Evolutionary conservation across 2,797 vertebrate species (phyloP).

Genomic region (Diceros bicornis): DNA sequence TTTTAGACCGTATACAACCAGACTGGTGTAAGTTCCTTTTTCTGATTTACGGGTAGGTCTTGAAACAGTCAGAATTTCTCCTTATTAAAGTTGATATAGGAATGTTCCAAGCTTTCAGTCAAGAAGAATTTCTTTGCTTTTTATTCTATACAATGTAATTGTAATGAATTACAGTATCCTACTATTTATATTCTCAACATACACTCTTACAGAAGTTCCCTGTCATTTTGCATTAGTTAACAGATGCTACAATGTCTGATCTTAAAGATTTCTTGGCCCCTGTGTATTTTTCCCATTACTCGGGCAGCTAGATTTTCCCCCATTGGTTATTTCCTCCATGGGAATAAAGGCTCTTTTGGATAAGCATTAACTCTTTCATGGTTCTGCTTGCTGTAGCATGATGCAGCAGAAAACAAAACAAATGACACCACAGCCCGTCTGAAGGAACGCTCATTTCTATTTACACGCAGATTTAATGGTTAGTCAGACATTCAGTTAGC

Average conservation of each 20-base stretch:
- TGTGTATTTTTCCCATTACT: conserved; percentile 69
- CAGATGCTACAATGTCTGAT: conserved; percentile 70
- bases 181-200: conserved; percentile 56
- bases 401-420: neutral
- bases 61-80: conserved; percentile 64
- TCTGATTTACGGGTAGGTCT: conserved; percentile 77
- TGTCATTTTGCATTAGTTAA: conserved; percentile 70
- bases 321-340: conserved; percentile 59
- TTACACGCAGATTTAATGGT: neutral
- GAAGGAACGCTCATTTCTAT: neutral
- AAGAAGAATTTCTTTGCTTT: conserved; percentile 82
- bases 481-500: neutral
- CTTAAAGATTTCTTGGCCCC: conserved; percentile 56
- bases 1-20: conserved; percentile 10
- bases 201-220: conserved; percentile 69
- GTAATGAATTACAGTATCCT: conserved; percentile 76
- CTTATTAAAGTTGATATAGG: conserved; percentile 75
- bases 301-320: conserved; percentile 23
- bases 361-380: conserved; percentile 49
- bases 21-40: conserved; percentile 60
- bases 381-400: neutral
- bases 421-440: neutral
- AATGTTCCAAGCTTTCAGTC: conserved; percentile 69
- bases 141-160: conserved; percentile 60
- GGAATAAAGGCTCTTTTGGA: conserved; percentile 42